These are phyloP conservation scores for Rhinella marina DNA, from an alignment of 2,797 vertebrate genomes.

Conservation along the genomic window DNA sequence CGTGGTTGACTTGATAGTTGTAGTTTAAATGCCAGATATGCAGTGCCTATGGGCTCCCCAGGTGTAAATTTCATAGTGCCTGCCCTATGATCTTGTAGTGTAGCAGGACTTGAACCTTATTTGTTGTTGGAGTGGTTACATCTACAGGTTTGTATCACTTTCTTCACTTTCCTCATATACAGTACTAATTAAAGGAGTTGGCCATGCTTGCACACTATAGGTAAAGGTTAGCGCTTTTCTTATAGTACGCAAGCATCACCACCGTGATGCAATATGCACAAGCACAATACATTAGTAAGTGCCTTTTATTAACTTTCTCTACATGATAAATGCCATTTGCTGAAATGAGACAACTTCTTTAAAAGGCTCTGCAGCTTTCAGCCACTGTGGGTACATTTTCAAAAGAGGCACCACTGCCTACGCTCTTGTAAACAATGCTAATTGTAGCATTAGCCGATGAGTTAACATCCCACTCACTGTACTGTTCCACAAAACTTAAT, in stretches of 20 bases:
- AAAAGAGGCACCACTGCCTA: not conserved
- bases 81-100: not conserved
- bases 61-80: not conserved
- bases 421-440: not conserved
- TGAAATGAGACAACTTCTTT: not conserved
- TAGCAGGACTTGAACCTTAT: not conserved
- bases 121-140: not conserved
- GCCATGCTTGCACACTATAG: too few relatives aligned
- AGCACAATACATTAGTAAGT: too few relatives aligned
- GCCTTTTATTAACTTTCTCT: too few relatives aligned
- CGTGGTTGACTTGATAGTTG: not conserved
- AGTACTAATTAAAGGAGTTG: too few relatives aligned
- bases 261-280: too few relatives aligned
- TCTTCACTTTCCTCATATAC: not conserved
- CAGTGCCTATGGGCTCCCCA: not conserved
- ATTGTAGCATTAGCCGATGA: too few relatives aligned
- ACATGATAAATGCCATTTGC: too few relatives aligned
- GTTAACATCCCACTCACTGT: conserved; percentile 12
- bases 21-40: not conserved
- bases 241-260: too few relatives aligned
- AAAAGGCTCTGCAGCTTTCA: not conserved
- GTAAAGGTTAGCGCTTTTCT: too few relatives aligned
- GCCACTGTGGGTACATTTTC: not conserved
- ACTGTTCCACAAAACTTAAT: conserved; percentile 19
- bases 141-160: not conserved